phyloP scores from a whole-genome alignment of 2,797 vertebrate genomes.

The Margarornis squamiger region DNA sequence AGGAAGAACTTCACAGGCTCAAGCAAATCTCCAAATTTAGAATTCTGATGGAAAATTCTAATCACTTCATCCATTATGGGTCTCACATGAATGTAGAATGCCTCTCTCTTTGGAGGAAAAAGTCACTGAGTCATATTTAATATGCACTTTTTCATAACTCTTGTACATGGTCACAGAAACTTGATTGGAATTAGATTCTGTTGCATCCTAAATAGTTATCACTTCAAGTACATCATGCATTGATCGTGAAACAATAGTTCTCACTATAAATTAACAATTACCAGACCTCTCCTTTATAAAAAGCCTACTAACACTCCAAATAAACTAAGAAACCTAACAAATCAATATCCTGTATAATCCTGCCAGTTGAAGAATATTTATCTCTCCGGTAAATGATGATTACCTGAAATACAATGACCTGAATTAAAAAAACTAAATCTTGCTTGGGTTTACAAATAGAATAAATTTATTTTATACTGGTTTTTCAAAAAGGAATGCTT shows the following conservation, averaged over 20 bases:
- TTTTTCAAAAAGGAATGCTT: background rate
- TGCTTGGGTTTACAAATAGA: background rate
- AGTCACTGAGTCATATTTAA: background rate
- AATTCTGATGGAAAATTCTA: background rate
- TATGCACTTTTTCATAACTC: background rate
- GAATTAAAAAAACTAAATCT: conserved; percentile 5
- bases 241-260: conserved; percentile 15
- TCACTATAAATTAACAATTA: background rate
- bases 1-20: background rate
- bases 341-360: background rate
- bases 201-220: background rate
- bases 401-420: background rate
- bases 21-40: background rate
- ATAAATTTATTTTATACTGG: background rate
- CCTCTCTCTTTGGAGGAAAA: background rate
- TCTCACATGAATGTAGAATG: background rate
- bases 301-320: background rate
- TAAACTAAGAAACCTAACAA: background rate
- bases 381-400: background rate
- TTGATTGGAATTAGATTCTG: background rate
- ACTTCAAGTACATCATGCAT: background rate
- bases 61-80: background rate
- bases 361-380: background rate
- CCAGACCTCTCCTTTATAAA: background rate
- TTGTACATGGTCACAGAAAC: background rate